Base-by-base conservation (phyloP, 2,113 vertebrate species). In the Verasper variegatus region DNA sequence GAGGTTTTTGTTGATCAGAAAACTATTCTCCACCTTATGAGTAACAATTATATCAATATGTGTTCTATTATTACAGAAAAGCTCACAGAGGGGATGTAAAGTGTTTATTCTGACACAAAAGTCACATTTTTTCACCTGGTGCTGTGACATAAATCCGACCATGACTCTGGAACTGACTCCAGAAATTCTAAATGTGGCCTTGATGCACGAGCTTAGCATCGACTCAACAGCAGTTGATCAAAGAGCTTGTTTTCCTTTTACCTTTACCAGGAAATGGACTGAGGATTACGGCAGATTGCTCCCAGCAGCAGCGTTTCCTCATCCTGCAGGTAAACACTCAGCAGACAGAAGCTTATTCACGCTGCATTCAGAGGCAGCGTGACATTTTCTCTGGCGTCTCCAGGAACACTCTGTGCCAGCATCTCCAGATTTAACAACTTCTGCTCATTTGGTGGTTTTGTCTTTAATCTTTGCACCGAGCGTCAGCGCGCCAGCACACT, bases 321-420 rank as follows among this genome's bases (percentile, higher is more conserved):
- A 84, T 86, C 68, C 76, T 26, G 9, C 64, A 82, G 73, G 71
- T 87, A 80, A 87, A 84, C 80, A 76, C 60, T 62, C 74, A 31
- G 78, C 71, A 15, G 35, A 58, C 35, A 68, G 71, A 0, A 23
- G 52, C 24, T 71, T 58, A 66, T 62, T 71, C 47, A 17, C 15
- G 4, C 75, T 45, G 71, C 27, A 4, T 5, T 31, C 31, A 31
- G 31, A 56, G 27, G 58, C 45, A 51, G 47, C 47, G 47, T 51
- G 47, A 51, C 47, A 20, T 51, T 0, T 51, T 5, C 47, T 18
- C 47, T 7, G 17, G 18, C 51, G 20, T 10, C 20, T 54, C 18
- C 51, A 5, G 20, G 20, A 54, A 20, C 51, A 52, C 8, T 9
- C 51, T n/a, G 18, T 9, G 18, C 18, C 5, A 23, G 23, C 51